Percentiles rank a stretch among this genome's conserved stretches.
Evolutionary conservation across 2,888 invertebrate species (phyloP).

Genomic region (Orthosia gothica): DNA sequence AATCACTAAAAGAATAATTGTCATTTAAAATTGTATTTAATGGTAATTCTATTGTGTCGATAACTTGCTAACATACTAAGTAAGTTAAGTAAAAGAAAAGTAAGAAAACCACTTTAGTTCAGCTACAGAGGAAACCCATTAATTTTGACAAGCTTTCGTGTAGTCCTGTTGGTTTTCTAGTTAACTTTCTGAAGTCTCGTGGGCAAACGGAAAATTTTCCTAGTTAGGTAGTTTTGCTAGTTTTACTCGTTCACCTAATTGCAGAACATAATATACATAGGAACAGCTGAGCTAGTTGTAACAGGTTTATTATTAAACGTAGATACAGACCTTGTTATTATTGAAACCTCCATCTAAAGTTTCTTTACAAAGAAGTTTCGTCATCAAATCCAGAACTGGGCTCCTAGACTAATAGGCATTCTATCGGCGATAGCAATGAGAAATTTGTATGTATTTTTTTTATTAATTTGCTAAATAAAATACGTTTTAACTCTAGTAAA

Average conservation of each 20-base stretch:
- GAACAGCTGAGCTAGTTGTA: neutral
- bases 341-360: no score
- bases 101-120: neutral
- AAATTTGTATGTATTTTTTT: no score
- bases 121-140: constrained; percentile 44
- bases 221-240: constrained; percentile 3
- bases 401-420: no score
- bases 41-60: neutral
- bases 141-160: constrained; percentile 43
- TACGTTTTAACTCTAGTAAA: no score
- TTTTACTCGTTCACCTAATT: constrained; percentile 53
- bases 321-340: neutral
- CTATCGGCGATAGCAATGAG: no score
- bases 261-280: constrained; percentile 17
- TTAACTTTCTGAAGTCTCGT: constrained; percentile 46
- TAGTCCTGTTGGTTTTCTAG: constrained; percentile 40
- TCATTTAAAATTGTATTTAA: neutral
- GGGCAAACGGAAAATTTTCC: constrained; percentile 9
- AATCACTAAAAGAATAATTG: no score
- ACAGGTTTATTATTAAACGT: constrained; percentile 15
- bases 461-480: no score
- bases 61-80: neutral
- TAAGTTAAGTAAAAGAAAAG: neutral
- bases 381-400: neutral
- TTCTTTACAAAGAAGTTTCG: no score